A percentile compares a stretch with the other conserved stretches of the same genome.
phyloP scores from a whole-genome alignment of 2,888 invertebrate genomes.

The Rhamphomyia laevipes region DNA sequence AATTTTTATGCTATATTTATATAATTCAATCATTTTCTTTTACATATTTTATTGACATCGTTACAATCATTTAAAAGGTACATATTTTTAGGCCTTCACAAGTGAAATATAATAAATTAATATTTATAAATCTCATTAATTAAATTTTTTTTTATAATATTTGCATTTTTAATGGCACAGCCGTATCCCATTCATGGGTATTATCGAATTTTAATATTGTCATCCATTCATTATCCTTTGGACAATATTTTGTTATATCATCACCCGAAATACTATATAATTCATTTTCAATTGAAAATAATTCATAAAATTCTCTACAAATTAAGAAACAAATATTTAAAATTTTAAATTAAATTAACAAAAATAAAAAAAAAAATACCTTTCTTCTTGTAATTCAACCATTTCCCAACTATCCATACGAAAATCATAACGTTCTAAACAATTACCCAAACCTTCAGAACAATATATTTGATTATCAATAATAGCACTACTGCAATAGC shows the following conservation, averaged over 20 bases:
- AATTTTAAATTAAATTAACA: neutral
- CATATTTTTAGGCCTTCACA: too few species aligned
- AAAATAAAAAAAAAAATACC: conserved; percentile 9
- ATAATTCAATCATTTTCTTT: too few species aligned
- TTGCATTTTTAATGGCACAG: conserved; percentile 20
- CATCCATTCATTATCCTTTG: conserved; percentile 19
- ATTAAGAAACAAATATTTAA: neutral
- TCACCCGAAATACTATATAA: conserved; percentile 23
- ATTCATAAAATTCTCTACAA: conserved; percentile 23
- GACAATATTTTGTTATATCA: conserved; percentile 21
- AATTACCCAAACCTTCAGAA: conserved; percentile 24
- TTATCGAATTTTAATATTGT: conserved; percentile 19
- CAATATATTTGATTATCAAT: conserved; percentile 23
- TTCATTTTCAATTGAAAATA: conserved; percentile 23
- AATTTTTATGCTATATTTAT: too few species aligned
- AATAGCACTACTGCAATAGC: conserved; percentile 24
- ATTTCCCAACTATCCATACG: conserved; percentile 23
- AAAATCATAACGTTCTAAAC: conserved; percentile 25
- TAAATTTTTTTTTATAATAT: neutral
- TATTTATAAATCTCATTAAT: too few species aligned
- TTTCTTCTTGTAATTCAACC: conserved; percentile 23
- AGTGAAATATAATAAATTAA: too few species aligned
- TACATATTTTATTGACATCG: too few species aligned
- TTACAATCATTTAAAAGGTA: too few species aligned
- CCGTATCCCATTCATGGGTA: conserved; percentile 25